Conservation (phyloP, 2,888 invertebrate species). For the Stenotaenia linearis region DNA sequence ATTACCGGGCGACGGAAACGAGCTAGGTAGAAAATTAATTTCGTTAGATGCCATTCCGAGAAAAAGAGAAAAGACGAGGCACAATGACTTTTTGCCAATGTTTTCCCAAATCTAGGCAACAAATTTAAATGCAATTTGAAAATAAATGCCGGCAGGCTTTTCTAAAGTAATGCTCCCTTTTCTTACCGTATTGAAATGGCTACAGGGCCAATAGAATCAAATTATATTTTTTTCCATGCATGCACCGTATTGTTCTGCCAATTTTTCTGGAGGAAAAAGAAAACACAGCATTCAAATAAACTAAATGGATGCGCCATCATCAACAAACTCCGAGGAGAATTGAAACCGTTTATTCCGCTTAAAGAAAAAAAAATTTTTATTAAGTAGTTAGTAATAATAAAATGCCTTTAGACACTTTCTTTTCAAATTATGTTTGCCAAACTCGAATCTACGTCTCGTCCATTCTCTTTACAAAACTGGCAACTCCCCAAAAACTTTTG, state of each 20-base stretch:
- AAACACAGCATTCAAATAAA: not conserved
- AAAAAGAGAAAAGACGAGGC: not conserved
- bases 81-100: not conserved
- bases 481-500: not conserved
- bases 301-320: slow-evolving; percentile 20
- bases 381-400: slow-evolving; percentile 6
- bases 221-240: not conserved
- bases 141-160: not conserved
- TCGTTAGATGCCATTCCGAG: not conserved
- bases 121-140: slow-evolving; percentile 24
- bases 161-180: not conserved
- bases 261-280: not conserved
- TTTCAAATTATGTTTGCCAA: slow-evolving; percentile 10
- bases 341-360: not conserved
- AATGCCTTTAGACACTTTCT: slow-evolving; percentile 19
- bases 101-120: not conserved
- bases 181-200: not conserved
- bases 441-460: not conserved
- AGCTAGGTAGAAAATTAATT: not conserved
- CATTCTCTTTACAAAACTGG: slow-evolving; percentile 2
- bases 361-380: not conserved
- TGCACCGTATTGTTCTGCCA: not conserved
- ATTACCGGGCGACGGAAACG: not conserved
- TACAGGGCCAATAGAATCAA: not conserved
- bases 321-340: slow-evolving; percentile 15